A percentile compares a stretch with the other conserved stretches of the same genome.
These are phyloP conservation scores for Lydus trimaculatus DNA, from an alignment of 2,888 invertebrate genomes.

Conservation along the genomic window DNA sequence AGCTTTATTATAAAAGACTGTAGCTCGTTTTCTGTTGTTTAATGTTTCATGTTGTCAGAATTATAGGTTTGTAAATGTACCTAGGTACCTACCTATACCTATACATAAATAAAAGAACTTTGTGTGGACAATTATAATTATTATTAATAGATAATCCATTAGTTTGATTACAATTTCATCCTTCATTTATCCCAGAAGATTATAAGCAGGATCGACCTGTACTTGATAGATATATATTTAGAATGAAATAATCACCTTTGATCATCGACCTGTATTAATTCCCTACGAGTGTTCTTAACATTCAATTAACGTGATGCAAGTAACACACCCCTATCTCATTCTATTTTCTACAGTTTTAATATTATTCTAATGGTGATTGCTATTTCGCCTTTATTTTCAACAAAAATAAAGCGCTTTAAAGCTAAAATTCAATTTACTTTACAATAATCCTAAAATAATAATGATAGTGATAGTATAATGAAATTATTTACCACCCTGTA, in stretches of 20 bases:
- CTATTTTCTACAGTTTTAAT: slow-evolving; percentile 13
- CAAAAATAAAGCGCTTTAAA: slow-evolving; percentile 26
- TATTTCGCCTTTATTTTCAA: slow-evolving; percentile 20
- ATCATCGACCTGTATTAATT: slow-evolving; percentile 36
- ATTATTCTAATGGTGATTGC: slow-evolving; percentile 3
- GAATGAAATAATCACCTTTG: slow-evolving; percentile 37
- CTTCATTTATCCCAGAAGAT: not conserved
- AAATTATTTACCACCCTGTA: no score
- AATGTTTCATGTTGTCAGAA: slow-evolving; percentile 15
- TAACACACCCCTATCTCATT: slow-evolving; percentile 21
- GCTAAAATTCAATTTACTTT: slow-evolving; percentile 27
- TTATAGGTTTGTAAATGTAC: slow-evolving; percentile 20
- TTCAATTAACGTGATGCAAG: slow-evolving; percentile 38
- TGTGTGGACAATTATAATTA: no score
- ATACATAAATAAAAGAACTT: no score
- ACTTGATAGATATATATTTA: slow-evolving; percentile 33
- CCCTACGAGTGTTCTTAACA: slow-evolving; percentile 37
- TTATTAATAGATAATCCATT: not conserved
- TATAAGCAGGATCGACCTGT: slow-evolving; percentile 16
- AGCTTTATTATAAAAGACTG: slow-evolving; percentile 56
- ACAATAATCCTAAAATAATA: slow-evolving; percentile 13
- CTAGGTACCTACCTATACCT: not conserved
- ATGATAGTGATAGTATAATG: not conserved
- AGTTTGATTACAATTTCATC: not conserved
- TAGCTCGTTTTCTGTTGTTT: slow-evolving; percentile 27